Base-by-base conservation (phyloP, 1,140 invertebrate species). In the Halyomorpha halys region DNA sequence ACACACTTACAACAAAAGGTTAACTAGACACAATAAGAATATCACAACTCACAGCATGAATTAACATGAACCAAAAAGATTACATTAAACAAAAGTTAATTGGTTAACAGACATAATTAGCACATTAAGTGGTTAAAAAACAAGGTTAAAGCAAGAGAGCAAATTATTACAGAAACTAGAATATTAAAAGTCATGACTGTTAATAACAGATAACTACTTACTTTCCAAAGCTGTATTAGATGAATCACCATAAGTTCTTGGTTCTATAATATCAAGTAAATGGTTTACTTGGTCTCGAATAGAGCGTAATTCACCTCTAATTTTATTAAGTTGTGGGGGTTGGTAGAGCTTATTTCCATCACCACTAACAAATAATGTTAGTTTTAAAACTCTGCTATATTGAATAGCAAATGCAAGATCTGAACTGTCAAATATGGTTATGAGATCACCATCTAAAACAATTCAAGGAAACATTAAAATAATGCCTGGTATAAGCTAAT, bases 331-430 rank as follows among this genome's bases (percentile, higher is more conserved):
- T 68, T 83, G 65, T 18, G 56, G 53, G 14, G 64, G 63, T 56
- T 68, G 66, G 49, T 66, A 68, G n/a, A 66, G 44, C 44, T 67
- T 65, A 61, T 61, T 65, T 71, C 73, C 65, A 59, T 70, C 68
- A 59, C 73, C 70, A 64, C 71, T 72, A 66, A 75, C 73, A 66
- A 79, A 72, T 73, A 86, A 77, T 62, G 87, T 77, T 66, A 87
- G 75, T 73, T 84, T 85, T 53, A 88, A 72, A 67, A 86, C 82
- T 49, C 84, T 76, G 70, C 82, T 85, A 68, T 83, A 85, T 71
- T 86, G 83, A 65, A 88, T 84, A 61, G 85, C 86, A 79, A 86
- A 86, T 14, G 81, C 80, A 51, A 88, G 73, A 73, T 88, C 86
- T 11, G 83, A 83, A 71, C 82, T 85, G 75, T 88, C 86, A 76